Percentiles rank a stretch among this genome's conserved stretches.
Conservation (phyloP, 2,888 invertebrate species). For the Pyrrhia umbra region DNA sequence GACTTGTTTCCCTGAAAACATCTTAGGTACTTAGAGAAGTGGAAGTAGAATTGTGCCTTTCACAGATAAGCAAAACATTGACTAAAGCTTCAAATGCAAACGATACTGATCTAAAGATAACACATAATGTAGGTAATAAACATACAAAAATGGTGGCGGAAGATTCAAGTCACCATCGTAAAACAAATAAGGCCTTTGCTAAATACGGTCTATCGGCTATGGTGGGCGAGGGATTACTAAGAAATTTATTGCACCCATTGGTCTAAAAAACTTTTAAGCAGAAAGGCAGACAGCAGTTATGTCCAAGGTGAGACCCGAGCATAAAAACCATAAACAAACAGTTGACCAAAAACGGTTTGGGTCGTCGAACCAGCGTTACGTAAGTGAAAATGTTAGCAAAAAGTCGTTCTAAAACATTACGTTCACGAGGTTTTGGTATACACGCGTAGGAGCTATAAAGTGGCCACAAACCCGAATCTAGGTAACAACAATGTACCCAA, state of each 20-base stretch:
- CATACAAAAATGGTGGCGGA: slow-evolving; percentile 20
- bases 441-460: slow-evolving; percentile 46
- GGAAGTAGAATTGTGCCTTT: not conserved
- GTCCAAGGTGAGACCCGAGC: slow-evolving; percentile 56
- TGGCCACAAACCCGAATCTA: slow-evolving; percentile 38
- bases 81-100: slow-evolving; percentile 27
- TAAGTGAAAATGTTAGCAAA: slow-evolving; percentile 71
- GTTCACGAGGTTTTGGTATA: slow-evolving; percentile 35
- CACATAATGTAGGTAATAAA: slow-evolving; percentile 27
- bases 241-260: slow-evolving; percentile 23
- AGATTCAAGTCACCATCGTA: slow-evolving; percentile 45
- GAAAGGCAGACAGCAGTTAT: slow-evolving; percentile 28
- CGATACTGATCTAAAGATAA: slow-evolving; percentile 20
- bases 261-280: slow-evolving; percentile 20
- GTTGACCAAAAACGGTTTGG: slow-evolving; percentile 39
- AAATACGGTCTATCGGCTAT: slow-evolving; percentile 21
- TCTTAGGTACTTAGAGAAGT: not conserved
- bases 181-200: slow-evolving; percentile 43
- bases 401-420: slow-evolving; percentile 60
- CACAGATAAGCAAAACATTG: slow-evolving; percentile 17
- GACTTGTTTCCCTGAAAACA: slow-evolving; percentile 14
- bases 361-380: slow-evolving; percentile 66
- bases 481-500: slow-evolving; percentile 30
- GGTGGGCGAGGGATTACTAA: slow-evolving; percentile 36
- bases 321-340: slow-evolving; percentile 61